Base-by-base conservation (phyloP, 2,797 vertebrate genomes). In the Clamator glandarius region DNA sequence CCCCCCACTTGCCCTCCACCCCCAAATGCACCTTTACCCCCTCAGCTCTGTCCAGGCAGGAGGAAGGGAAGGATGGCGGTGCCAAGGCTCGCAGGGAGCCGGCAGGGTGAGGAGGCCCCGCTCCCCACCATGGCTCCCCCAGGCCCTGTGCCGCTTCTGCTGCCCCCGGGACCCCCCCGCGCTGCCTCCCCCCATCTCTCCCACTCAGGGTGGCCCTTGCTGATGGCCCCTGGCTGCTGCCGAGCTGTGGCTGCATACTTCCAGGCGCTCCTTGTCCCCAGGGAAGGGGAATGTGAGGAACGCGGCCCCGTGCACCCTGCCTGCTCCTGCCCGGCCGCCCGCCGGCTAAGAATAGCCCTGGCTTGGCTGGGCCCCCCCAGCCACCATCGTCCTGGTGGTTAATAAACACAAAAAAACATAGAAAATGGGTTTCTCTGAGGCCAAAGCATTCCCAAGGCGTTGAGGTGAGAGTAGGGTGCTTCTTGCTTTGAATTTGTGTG, bases 221-320 rank as follows among this genome's bases (percentile, higher is more conserved):
- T 51, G 78, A 10, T 7, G 92, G 94, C 94, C 90, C 46, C 95
- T 25, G 36, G 81, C 89, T 89, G 86, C 92, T 92, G 93, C 92
- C 89, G 35, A 59, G 81, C 91, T 31, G 42, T 79, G 87, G 61
- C 92, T 91, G 92, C 4, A 0, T 24, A 15, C 91, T 93, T 93
- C 72, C 95, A 91, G 93, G 87, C 87, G 1, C 89, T 93, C 36
- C 94, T 93, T 93, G 94, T 96, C 94, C 96, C 93, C 31, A 25
- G 90, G 87, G 87, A 79, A 78, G 79, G 92, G 94, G 94, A 96
- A 95, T 96, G 96, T 2, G 64, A 96, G 82, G 96, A 94, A 96
- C 93, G 96, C 35, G n/a, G 95, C 91, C 89, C 90, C 7, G 41
- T 23, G 92, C 89, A 54, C 95, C 92, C 92, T 94, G 87, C 51